phyloP scores from a whole-genome alignment of 2,888 invertebrate genomes.

The Frankliniella intonsa region DNA sequence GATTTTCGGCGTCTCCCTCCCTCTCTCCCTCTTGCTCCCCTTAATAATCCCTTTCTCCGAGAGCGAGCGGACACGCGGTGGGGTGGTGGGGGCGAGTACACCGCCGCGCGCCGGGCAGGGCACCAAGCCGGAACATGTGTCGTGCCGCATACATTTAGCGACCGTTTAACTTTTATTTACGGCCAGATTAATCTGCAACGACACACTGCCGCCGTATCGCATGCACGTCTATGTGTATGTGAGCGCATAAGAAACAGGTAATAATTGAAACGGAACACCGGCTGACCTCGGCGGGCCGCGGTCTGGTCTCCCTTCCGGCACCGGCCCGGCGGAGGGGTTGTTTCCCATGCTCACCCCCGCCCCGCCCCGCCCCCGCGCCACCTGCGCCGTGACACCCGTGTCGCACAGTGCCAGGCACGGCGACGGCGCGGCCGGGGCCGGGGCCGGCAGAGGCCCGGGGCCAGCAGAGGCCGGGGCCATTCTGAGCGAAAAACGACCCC shows the following conservation, averaged over 20 bases:
- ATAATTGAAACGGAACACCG: too few species aligned
- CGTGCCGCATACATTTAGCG: not conserved
- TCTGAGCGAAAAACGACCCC: not conserved
- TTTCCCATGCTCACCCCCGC: not conserved
- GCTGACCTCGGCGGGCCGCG: too few species aligned
- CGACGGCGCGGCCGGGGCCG: too few species aligned
- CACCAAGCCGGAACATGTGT: not conserved
- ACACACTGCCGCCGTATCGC: not conserved
- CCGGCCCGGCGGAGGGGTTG: not conserved
- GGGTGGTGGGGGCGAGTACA: not conserved
- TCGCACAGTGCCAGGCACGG: too few species aligned
- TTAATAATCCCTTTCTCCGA: too few species aligned
- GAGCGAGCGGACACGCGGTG: too few species aligned
- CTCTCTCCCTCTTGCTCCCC: not conserved
- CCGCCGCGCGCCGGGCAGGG: not conserved
- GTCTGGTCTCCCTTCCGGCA: too few species aligned
- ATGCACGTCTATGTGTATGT: not conserved
- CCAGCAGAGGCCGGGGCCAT: not conserved
- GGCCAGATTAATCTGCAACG: not conserved
- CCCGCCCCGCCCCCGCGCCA: not conserved
- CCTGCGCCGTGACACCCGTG: too few species aligned
- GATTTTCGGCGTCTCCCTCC: not conserved
- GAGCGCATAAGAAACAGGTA: too few species aligned
- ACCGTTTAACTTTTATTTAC: not conserved
- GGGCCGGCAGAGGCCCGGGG: not conserved